Base-by-base conservation (phyloP, 2,888 invertebrate species). In the Athetis lepigone region DNA sequence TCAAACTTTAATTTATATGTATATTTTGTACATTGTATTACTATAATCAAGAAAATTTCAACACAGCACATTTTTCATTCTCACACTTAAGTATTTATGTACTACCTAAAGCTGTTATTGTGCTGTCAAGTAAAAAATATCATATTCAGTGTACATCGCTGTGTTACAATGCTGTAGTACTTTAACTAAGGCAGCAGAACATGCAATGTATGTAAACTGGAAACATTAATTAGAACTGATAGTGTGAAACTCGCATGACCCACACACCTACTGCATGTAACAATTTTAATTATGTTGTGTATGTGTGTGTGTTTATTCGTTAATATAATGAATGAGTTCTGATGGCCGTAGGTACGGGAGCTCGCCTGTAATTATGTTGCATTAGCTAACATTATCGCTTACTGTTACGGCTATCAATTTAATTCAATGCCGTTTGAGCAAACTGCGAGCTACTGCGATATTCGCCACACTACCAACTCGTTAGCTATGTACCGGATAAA, bases 381-480 rank as follows among this genome's bases (percentile, higher is more conserved):
- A 89, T 90, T 90, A 89, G 81, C 70, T 72, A 71, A 83, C 75
- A 91, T 90, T 91, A 91, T 84, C 87, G 84, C 80, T 79, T 85
- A 84, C 76, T 71, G 79, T 70, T 16, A 37, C 9, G 59, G 81
- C 86, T 85, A 90, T 91, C 88, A 88, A 89, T 90, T 88, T 89
- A 88, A 90, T 87, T 88, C 88, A 88, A 88, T 90, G 88, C 84
- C 85, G 84, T 90, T 89, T 89, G 86, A 85, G 84, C 84, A 86
- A 85, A 87, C 82, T 83, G 82, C 83, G 73, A 51, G 84, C 84
- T 84, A 72, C 81, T 60, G 74, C 84, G 54, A 66, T 75, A 64
- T 76, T 77, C 70, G 60, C 70, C 36, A 18, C 51, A 45, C 55
- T 75, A 60, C 37, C 13, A 9, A 9, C 13, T 43, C 23, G 37